Conservation (phyloP, 2,797 vertebrate species). For the Otolemur crassicaudatus region DNA sequence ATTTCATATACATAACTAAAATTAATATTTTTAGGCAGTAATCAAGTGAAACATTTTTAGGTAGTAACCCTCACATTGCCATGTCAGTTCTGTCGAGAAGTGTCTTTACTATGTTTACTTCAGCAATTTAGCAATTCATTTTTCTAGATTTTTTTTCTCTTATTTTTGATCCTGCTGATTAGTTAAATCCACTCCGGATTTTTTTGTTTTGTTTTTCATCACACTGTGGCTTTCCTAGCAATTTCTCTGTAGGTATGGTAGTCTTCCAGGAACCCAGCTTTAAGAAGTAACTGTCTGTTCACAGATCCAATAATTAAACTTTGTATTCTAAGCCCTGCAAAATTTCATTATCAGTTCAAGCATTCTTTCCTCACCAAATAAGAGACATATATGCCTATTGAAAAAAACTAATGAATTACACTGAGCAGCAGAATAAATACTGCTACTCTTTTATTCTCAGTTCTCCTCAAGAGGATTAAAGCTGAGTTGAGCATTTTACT, state of each 20-base stretch:
- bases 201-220: neutral
- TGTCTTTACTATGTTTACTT: neutral
- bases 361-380: neutral
- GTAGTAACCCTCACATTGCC: neutral
- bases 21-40: neutral
- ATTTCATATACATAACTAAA: constrained; percentile 13
- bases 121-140: neutral
- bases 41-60: constrained; percentile 47
- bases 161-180: constrained; percentile 5
- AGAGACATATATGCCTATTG: neutral
- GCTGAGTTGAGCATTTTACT: neutral
- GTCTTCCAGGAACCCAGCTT: neutral
- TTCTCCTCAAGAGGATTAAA: neutral
- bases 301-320: constrained; percentile 34
- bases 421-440: neutral
- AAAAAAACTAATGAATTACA: neutral
- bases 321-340: constrained; percentile 10
- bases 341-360: constrained; percentile 40
- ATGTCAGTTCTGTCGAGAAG: neutral
- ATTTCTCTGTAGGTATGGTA: neutral
- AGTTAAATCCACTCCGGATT: neutral
- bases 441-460: neutral
- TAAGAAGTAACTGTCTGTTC: neutral
- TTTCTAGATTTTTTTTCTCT: constrained; percentile 39
- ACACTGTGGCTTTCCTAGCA: neutral